Percentiles rank a stretch among this genome's conserved stretches.
Conservation (phyloP, 2,797 vertebrate species). For the Chrysolophus pictus region DNA sequence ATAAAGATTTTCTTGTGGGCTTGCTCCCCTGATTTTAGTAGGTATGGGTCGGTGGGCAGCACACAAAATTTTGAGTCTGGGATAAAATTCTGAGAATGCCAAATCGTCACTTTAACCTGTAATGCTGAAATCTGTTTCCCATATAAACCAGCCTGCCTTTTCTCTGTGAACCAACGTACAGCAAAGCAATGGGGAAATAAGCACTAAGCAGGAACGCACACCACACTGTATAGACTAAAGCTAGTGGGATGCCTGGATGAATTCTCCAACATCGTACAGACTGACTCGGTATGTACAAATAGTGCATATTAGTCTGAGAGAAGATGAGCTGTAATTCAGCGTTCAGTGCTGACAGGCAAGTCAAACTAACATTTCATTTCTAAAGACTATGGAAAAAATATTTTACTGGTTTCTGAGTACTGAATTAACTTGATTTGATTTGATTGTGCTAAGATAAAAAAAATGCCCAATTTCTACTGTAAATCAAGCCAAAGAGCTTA, state of each 20-base stretch:
- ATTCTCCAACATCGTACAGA: background rate
- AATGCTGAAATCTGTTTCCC: background rate
- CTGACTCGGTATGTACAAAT: background rate
- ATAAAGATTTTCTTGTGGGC: background rate
- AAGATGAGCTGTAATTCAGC: conserved; percentile 12
- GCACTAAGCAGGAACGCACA: background rate
- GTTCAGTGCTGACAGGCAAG: background rate
- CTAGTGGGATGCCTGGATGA: background rate
- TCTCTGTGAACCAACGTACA: background rate
- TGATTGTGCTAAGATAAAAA: conserved; percentile 10
- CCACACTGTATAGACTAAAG: background rate
- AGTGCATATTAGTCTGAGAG: background rate
- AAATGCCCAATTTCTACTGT: background rate
- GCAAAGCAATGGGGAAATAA: background rate
- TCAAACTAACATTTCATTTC: background rate
- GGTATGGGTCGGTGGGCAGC: background rate
- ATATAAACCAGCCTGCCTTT: background rate
- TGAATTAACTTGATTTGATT: background rate
- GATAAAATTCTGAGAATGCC: background rate
- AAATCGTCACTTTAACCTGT: background rate
- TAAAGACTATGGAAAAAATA: background rate
- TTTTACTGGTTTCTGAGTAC: background rate
- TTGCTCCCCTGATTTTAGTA: background rate
- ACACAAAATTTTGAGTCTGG: background rate
- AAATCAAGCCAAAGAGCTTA: conserved; percentile 3